Conservation (phyloP, 2,797 vertebrate species). For the Sebastes oblongus region DNA sequence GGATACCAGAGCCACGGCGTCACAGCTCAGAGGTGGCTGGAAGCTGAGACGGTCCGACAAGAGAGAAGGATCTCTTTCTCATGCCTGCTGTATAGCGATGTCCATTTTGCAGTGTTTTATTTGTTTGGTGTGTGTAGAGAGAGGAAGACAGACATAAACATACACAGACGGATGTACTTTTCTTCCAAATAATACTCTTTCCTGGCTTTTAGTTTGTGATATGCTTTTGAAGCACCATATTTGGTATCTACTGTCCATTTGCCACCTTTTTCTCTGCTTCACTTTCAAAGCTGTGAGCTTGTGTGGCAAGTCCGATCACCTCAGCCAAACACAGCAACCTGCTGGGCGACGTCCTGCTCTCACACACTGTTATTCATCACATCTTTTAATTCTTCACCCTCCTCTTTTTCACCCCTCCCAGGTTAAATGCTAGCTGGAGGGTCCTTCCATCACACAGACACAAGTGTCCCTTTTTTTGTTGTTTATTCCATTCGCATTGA, state of each 20-base stretch:
- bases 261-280: conserved; percentile 3
- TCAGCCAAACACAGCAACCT: conserved; percentile 62
- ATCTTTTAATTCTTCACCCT: conserved; percentile 56
- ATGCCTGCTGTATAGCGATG: conserved; percentile 27
- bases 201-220: conserved; percentile 3
- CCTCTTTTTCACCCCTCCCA: conserved; percentile 21
- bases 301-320: conserved; percentile 50
- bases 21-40: conserved; percentile 79
- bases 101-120: conserved; percentile 11
- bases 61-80: conserved; percentile 51
- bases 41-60: conserved; percentile 47
- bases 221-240: conserved; percentile 20
- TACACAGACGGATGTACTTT: conserved; percentile 7
- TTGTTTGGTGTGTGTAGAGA: conserved; percentile 29
- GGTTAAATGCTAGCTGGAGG: conserved; percentile 36
- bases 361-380: conserved; percentile 54
- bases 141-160: conserved; percentile 4
- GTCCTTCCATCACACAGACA: conserved; percentile 43
- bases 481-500: conserved; percentile 80
- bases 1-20: conserved; percentile 85
- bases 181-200: conserved; percentile 3
- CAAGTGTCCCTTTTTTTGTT: conserved; percentile 46
- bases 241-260: conserved; percentile 21
- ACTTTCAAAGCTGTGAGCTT: conserved; percentile 21
- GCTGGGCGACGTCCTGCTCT: conserved; percentile 53